Conservation (phyloP, 2,113 vertebrate species). For the Arenaria interpres region DNA sequence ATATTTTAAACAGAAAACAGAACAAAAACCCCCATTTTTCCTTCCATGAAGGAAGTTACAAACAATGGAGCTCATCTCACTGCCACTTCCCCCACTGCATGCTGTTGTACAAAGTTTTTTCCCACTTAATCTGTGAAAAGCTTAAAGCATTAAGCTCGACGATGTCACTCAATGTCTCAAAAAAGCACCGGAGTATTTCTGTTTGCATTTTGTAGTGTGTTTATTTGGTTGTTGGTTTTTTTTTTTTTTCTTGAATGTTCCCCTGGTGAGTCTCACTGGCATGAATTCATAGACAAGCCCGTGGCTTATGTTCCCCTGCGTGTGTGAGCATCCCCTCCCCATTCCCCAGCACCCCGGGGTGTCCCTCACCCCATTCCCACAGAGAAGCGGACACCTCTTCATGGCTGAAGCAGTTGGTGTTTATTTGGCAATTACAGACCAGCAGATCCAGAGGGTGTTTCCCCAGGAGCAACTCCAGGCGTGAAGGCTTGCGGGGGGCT, state of each 20-base stretch:
- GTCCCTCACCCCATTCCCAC: background rate
- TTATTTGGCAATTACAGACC: background rate
- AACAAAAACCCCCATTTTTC: background rate
- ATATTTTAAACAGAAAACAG: background rate
- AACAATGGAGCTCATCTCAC: accelerated
- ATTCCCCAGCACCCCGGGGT: accelerated
- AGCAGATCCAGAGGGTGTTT: background rate
- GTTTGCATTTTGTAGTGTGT: background rate
- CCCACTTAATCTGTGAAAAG: background rate
- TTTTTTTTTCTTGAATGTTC: too few relatives aligned
- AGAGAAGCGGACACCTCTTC: background rate
- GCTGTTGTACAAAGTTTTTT: background rate
- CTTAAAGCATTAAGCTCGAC: background rate
- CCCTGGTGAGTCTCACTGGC: background rate
- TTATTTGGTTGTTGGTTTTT: background rate
- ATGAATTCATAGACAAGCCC: accelerated
- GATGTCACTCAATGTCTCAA: background rate
- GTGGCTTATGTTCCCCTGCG: accelerated
- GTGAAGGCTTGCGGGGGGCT: accelerated
- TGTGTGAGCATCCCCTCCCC: background rate
- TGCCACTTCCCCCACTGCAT: background rate
- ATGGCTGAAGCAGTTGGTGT: background rate
- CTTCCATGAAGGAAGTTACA: background rate
- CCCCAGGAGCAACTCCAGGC: accelerated
- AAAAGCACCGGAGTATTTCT: background rate